phyloP scores from a whole-genome alignment of 2,113 vertebrate genomes.

The Strix uralensis region DNA sequence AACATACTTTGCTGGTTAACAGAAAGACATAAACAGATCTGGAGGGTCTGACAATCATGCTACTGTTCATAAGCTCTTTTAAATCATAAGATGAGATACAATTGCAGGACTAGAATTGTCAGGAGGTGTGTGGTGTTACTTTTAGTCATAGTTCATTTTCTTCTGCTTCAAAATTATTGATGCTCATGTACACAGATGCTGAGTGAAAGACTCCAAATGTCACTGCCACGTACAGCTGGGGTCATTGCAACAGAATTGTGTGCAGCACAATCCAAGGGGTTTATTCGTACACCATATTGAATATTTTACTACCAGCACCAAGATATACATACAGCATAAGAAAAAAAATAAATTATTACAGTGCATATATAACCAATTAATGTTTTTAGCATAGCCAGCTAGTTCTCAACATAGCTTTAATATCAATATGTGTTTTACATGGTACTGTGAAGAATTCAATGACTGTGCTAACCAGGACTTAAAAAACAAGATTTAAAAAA shows the following conservation, averaged over 20 bases:
- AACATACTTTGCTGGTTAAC: background rate
- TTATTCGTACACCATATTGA: background rate
- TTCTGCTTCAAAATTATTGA: background rate
- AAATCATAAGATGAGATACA: background rate
- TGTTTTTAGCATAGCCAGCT: background rate
- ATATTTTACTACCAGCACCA: background rate
- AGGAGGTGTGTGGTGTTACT: background rate
- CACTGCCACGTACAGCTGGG: background rate
- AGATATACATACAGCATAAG: background rate
- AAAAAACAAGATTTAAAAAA: background rate
- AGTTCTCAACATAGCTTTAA: background rate
- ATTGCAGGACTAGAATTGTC: background rate
- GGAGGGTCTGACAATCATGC: background rate
- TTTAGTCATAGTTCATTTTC: background rate
- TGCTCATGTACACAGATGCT: background rate
- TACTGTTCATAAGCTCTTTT: background rate
- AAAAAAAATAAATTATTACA: background rate
- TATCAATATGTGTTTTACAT: background rate
- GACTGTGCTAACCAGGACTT: background rate
- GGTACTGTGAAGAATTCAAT: background rate
- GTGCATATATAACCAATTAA: background rate
- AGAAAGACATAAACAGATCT: background rate
- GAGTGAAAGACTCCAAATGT: background rate
- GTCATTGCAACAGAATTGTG: background rate
- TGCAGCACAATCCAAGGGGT: background rate